A percentile compares a stretch with the other conserved stretches of the same genome.
These are phyloP conservation scores for Adelges cooleyi DNA, from an alignment of 1,140 invertebrate species.

Conservation along the genomic window DNA sequence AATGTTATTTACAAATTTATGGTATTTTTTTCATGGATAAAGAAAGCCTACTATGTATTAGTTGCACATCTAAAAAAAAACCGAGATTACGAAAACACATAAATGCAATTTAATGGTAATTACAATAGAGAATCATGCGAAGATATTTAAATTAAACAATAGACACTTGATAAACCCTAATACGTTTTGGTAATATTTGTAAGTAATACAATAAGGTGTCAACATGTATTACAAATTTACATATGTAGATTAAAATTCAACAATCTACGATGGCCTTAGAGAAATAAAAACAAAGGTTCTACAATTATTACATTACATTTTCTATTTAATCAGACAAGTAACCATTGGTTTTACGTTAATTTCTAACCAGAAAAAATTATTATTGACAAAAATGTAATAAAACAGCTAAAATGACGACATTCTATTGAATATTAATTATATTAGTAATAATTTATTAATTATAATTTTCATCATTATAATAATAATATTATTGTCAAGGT, in stretches of 20 bases:
- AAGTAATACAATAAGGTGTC: neutral
- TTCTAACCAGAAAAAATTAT: no score
- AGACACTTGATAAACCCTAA: slow-evolving; percentile 1
- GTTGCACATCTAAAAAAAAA: slow-evolving; percentile 14
- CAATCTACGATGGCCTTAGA: no score
- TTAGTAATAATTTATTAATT: no score
- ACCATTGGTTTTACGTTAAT: no score
- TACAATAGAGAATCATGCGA: neutral
- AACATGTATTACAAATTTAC: neutral
- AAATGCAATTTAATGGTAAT: slow-evolving; percentile 12
- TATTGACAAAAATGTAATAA: no score
- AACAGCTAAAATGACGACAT: no score
- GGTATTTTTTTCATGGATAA: neutral
- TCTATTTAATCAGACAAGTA: no score
- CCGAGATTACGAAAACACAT: neutral
- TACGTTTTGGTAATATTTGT: slow-evolving; percentile 11
- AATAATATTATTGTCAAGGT: slow-evolving; percentile 18
- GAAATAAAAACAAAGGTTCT: no score
- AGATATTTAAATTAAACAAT: neutral
- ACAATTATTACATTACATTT: no score
- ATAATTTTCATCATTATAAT: no score
- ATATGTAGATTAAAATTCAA: no score
- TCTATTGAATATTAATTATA: no score
- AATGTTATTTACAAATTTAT: slow-evolving; percentile 5
- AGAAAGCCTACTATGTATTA: neutral